Base-by-base conservation (phyloP, 2,797 vertebrate genomes). In the Gephyroberyx darwinii region DNA sequence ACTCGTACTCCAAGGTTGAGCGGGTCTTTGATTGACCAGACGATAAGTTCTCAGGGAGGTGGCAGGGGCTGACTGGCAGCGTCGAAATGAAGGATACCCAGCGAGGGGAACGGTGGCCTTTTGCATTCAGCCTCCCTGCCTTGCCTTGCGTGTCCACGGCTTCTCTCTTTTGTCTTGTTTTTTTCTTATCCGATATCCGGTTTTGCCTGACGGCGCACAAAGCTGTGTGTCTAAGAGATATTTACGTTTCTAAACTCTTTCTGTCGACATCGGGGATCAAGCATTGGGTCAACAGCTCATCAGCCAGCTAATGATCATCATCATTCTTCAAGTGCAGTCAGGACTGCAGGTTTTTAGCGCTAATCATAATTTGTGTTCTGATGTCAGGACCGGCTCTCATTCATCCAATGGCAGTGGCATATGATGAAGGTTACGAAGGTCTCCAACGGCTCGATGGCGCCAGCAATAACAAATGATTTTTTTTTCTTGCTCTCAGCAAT, bases 21-120 rank as follows among this genome's bases (percentile, higher is more conserved):
- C 83, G 79, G 65, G 58, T 85, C 72, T 86, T 79, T 91, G 89
- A 92, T 91, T 91, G 91, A 91, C 78, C 84, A 57, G 72, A 76
- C 83, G 82, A 70, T 69, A 65, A 58, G 61, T 80, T 81, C 71
- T 72, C 71, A 59, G 73, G 31, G 67, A 77, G 80, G 76, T 67
- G 65, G 71, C 69, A 22, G 55, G 53, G 69, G 58, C 14, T 16
- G 82, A 80, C 64, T 76, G 64, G 56, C 75, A 82, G 65, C n/a
- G 22, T 59, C 17, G 30, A 54, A 71, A 67, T 59, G 50, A 74
- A 77, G 67, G 26, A 26, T 26, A 75, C 43, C 65, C 71, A 76
- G 41, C 3, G 16, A 67, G 20, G 52, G 52, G 35, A 63, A 64
- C 61, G 59, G 70, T 57, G 73, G 64, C 65, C 68, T 58, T 62